phyloP scores from a whole-genome alignment of 2,888 invertebrate genomes.

The Strigamia maritima region DNA sequence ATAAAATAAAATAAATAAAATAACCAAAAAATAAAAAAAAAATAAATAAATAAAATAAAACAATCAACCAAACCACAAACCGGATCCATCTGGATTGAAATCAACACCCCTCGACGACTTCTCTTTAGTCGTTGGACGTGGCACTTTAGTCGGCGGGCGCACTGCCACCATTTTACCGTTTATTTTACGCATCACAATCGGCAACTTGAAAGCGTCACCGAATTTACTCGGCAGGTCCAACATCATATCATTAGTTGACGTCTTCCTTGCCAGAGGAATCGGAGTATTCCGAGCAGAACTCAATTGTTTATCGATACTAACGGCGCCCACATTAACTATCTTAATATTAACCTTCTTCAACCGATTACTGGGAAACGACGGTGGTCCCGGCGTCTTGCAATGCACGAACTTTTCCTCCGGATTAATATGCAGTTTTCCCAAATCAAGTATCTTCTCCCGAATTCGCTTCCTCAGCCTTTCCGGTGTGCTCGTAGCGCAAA shows the following conservation, averaged over 20 bases:
- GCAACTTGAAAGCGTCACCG: not conserved
- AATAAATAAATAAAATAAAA: too few relatives aligned
- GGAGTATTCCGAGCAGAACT: not conserved
- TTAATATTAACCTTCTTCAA: too few relatives aligned
- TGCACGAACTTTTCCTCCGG: not conserved
- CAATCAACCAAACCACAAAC: not conserved
- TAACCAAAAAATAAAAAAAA: too few relatives aligned
- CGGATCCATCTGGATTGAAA: not conserved
- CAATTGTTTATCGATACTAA: too few relatives aligned
- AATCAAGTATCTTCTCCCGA: not conserved
- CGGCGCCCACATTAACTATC: too few relatives aligned
- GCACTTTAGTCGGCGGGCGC: not conserved
- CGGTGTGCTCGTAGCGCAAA: not conserved
- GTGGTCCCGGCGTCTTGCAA: not conserved
- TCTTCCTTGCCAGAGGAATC: not conserved
- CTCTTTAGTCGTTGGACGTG: not conserved
- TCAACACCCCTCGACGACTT: not conserved
- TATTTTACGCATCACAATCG: not conserved
- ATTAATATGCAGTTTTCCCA: not conserved
- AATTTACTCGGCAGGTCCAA: not conserved
- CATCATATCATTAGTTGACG: not conserved
- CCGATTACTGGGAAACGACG: not conserved
- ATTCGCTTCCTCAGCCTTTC: not conserved
- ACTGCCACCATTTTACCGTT: not conserved
- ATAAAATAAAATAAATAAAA: not conserved